Evolutionary conservation across 53 echinoderm and acorn worm species (phyloP).

Genomic region (Holothuria leucospilota): DNA sequence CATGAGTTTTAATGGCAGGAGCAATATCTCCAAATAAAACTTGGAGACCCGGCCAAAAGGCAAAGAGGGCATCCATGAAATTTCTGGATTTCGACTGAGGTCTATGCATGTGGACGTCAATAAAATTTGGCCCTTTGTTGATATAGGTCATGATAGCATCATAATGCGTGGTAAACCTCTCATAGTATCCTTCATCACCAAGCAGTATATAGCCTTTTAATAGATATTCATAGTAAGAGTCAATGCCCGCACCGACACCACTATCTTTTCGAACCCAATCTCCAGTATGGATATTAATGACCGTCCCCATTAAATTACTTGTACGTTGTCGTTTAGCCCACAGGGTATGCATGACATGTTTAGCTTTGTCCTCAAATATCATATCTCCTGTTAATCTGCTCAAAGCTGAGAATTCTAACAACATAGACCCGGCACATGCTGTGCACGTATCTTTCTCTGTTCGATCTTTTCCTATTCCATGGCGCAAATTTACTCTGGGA

Average conservation of each 20-base stretch:
- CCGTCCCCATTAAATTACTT: constrained; percentile 94
- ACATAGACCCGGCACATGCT: constrained; percentile 97
- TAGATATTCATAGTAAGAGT: constrained; percentile 96
- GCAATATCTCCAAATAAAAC: constrained; percentile 95
- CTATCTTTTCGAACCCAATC: constrained; percentile 99
- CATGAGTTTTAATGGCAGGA: constrained; percentile 97
- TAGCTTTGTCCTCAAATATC: constrained; percentile 95
- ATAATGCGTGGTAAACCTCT: constrained; percentile 95
- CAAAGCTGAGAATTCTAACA: constrained; percentile 94
- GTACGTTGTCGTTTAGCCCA: constrained; percentile 91
- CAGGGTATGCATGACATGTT: constrained; percentile 81
- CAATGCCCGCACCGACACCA: constrained; percentile 98
- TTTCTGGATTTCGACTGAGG: constrained; percentile 87
- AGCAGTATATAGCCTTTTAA: constrained; percentile 93
- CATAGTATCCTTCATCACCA: constrained; percentile 86
- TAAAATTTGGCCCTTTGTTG: constrained; percentile 86
- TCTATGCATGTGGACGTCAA: constrained; percentile 98
- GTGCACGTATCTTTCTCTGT: constrained; percentile 94
- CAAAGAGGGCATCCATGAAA: constrained; percentile 97
- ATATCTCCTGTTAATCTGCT: constrained; percentile 94
- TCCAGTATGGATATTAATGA: constrained; percentile 96
- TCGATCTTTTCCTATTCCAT: constrained; percentile 91
- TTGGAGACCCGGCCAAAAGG: constrained; percentile 98
- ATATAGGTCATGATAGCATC: constrained; percentile 87
- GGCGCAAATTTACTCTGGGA: constrained; percentile 88